phyloP scores from a whole-genome alignment of 2,113 vertebrate species.

The Pavo muticus region DNA sequence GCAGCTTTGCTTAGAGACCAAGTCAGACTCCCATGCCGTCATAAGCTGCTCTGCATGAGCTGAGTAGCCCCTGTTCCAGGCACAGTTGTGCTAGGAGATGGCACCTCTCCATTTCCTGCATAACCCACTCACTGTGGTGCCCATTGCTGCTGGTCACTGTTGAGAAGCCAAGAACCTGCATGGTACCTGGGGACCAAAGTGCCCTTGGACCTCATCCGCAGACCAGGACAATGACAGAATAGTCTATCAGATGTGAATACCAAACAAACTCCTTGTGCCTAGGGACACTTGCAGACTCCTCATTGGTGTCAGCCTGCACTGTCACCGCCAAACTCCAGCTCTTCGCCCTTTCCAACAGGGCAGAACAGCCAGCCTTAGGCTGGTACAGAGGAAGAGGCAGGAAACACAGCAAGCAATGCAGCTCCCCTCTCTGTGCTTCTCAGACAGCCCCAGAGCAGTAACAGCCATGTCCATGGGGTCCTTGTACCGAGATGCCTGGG shows the following conservation, averaged over 20 bases:
- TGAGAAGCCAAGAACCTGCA: not conserved
- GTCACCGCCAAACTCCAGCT: not conserved
- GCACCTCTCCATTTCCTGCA: accelerated
- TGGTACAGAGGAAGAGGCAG: not conserved
- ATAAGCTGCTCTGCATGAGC: not conserved
- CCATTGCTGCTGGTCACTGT: not conserved
- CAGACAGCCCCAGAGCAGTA: not conserved
- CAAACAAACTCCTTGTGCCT: not conserved
- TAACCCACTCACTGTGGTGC: not conserved
- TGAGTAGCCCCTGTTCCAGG: not conserved
- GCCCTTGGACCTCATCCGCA: not conserved
- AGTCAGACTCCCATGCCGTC: not conserved
- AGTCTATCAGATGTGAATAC: not conserved
- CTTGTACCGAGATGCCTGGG: accelerated
- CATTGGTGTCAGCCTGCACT: not conserved
- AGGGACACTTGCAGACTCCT: not conserved
- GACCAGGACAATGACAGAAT: not conserved
- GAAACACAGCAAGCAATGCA: not conserved
- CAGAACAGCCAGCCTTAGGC: not conserved
- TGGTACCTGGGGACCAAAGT: too few relatives aligned
- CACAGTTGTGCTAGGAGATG: not conserved
- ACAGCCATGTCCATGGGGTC: not conserved
- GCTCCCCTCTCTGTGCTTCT: not conserved
- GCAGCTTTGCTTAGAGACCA: not conserved
- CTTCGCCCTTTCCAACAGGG: not conserved